Percentiles rank a stretch among this genome's conserved stretches.
phyloP scores from a whole-genome alignment of 2,113 vertebrate genomes.

The Labrus mixtus region DNA sequence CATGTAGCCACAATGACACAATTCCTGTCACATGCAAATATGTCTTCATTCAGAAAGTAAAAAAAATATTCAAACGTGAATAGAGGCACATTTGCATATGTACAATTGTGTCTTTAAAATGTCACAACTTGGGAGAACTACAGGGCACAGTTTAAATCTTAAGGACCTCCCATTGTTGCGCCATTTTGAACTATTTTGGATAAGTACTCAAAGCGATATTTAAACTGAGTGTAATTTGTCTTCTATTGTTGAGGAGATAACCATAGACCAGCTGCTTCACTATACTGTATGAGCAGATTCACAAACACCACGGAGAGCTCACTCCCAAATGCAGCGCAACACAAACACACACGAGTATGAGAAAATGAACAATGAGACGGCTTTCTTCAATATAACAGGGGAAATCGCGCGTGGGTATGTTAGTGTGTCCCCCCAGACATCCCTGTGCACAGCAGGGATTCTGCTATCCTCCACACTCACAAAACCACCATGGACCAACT shows the following conservation, averaged over 20 bases:
- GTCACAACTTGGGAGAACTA: slow-evolving; percentile 51
- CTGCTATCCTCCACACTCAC: slow-evolving; percentile 34
- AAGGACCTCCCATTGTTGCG: slow-evolving; percentile 69
- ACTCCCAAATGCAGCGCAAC: slow-evolving; percentile 13
- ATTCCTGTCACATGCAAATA: slow-evolving; percentile 15
- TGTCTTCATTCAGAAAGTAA: not conserved
- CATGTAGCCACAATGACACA: slow-evolving; percentile 35
- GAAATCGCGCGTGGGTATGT: slow-evolving; percentile 4
- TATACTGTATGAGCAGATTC: slow-evolving; percentile 53
- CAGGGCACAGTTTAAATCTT: slow-evolving; percentile 45
- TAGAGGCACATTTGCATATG: slow-evolving; percentile 6
- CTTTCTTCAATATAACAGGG: slow-evolving; percentile 13
- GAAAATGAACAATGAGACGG: not conserved
- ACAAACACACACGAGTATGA: slow-evolving; percentile 29
- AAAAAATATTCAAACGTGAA: slow-evolving; percentile 24
- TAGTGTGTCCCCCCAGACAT: slow-evolving; percentile 35
- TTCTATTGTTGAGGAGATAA: slow-evolving; percentile 55
- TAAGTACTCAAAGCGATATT: slow-evolving; percentile 65
- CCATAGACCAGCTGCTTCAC: slow-evolving; percentile 69
- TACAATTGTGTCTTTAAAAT: slow-evolving; percentile 56
- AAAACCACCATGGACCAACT: slow-evolving; percentile 45
- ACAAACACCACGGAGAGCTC: slow-evolving; percentile 10
- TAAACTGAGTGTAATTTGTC: slow-evolving; percentile 57
- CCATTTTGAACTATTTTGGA: slow-evolving; percentile 80
- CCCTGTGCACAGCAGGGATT: slow-evolving; percentile 46